phyloP scores from a whole-genome alignment of 2,113 vertebrate species.

The Saguinus midas region DNA sequence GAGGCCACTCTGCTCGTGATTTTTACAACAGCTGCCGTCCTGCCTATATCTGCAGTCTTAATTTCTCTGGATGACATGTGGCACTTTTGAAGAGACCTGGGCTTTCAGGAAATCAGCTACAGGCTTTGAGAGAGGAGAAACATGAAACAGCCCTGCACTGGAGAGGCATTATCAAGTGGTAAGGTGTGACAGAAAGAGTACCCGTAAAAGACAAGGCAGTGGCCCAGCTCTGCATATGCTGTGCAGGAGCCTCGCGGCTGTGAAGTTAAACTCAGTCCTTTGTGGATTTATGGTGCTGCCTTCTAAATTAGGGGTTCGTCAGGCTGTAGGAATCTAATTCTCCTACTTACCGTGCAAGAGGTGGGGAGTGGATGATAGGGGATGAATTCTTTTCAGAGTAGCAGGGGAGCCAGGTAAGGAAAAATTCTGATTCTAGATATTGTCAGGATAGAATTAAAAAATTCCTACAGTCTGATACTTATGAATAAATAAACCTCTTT shows the following conservation, averaged over 20 bases:
- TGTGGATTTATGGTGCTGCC: background rate
- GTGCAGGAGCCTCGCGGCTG: background rate
- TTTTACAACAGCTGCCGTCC: background rate
- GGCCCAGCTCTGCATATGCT: background rate
- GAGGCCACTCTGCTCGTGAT: background rate
- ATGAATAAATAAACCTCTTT: background rate
- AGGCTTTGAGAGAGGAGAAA: background rate
- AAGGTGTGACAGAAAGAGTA: background rate
- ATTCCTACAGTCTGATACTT: background rate
- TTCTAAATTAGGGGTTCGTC: background rate
- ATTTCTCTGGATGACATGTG: background rate
- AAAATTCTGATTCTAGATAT: background rate
- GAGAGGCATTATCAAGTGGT: background rate
- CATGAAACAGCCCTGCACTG: background rate
- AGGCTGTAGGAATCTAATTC: background rate
- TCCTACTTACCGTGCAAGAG: background rate
- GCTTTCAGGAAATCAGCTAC: background rate
- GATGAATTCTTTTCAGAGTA: background rate
- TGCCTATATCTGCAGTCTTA: background rate
- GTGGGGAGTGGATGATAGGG: rapidly evolving
- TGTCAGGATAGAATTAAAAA: background rate
- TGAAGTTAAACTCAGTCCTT: background rate
- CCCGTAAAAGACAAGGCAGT: background rate
- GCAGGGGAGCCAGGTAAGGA: background rate
- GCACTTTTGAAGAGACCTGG: background rate